Conservation (phyloP, 2,797 vertebrate genomes). For the Anabacerthia variegaticeps region DNA sequence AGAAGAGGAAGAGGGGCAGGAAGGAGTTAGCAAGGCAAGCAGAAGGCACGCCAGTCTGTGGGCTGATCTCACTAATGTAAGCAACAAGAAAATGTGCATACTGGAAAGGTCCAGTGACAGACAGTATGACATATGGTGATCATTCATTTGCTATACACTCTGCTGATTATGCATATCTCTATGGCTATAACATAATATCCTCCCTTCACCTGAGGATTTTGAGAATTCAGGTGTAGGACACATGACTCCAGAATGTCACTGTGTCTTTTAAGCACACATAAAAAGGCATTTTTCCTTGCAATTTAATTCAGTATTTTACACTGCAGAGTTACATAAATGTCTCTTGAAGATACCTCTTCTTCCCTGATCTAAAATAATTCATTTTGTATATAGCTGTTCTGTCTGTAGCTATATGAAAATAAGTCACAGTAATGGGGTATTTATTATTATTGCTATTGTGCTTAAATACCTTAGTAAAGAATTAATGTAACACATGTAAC, state of each 20-base stretch:
- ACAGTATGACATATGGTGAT: conserved; percentile 33
- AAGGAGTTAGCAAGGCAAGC: conserved; percentile 29
- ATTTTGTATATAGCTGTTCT: not conserved
- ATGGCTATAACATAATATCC: not conserved
- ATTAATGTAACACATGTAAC: not conserved
- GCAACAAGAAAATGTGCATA: conserved; percentile 35
- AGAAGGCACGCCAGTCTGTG: conserved; percentile 8
- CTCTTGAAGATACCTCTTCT: not conserved
- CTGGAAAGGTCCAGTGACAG: conserved; percentile 30
- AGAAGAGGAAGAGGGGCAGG: not conserved
- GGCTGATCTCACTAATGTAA: conserved; percentile 27
- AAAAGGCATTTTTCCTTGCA: not conserved
- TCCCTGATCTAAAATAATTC: not conserved
- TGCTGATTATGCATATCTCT: conserved; percentile 18
- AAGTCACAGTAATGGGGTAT: not conserved
- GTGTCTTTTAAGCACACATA: not conserved
- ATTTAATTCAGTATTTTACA: not conserved
- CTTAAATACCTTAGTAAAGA: not conserved
- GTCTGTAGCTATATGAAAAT: not conserved
- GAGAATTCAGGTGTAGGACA: not conserved
- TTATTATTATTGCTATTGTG: not conserved
- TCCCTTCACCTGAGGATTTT: not conserved
- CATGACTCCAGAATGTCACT: not conserved
- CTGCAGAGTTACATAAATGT: accelerated
- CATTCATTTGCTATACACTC: not conserved